A percentile compares a stretch with the other conserved stretches of the same genome.
Conservation (phyloP, 2,113 vertebrate species). For the Scatophagus argus region DNA sequence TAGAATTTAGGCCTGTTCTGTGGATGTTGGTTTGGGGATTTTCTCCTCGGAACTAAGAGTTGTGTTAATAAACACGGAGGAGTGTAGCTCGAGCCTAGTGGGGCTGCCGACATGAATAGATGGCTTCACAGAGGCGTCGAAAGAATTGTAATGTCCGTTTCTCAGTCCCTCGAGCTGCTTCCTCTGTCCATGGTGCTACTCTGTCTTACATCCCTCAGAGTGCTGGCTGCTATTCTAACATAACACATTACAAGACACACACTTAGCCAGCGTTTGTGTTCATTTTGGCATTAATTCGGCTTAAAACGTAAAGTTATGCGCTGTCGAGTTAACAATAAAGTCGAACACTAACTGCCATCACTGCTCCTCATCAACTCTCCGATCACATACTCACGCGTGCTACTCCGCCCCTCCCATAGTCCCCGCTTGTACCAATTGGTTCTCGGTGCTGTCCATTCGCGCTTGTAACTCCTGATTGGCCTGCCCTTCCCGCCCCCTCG, state of each 20-base stretch:
- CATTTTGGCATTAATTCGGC: accelerated
- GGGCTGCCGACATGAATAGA: slow-evolving; percentile 38
- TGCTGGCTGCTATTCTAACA: accelerated
- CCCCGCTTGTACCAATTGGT: slow-evolving; percentile 49
- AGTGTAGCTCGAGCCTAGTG: slow-evolving; percentile 10
- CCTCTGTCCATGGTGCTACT: slow-evolving; percentile 80
- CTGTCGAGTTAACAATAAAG: slow-evolving; percentile 45
- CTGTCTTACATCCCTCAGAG: neutral
- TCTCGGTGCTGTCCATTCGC: slow-evolving; percentile 16
- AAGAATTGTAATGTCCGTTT: slow-evolving; percentile 14
- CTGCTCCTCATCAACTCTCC: slow-evolving; percentile 77
- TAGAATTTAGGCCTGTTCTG: neutral
- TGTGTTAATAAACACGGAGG: slow-evolving; percentile 34
- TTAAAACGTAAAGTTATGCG: slow-evolving; percentile 6
- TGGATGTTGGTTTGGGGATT: neutral
- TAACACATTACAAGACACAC: neutral
- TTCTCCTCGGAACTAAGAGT: neutral
- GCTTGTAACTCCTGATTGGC: slow-evolving; percentile 75
- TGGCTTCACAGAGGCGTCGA: slow-evolving; percentile 20
- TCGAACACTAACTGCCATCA: slow-evolving; percentile 52
- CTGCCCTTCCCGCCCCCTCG: neutral
- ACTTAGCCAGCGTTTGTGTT: neutral
- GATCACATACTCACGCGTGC: slow-evolving; percentile 60
- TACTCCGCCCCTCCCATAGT: slow-evolving; percentile 9
- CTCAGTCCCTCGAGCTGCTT: slow-evolving; percentile 14